Base-by-base conservation (phyloP, 2,888 invertebrate genomes). In the Petrophora chlorosata region DNA sequence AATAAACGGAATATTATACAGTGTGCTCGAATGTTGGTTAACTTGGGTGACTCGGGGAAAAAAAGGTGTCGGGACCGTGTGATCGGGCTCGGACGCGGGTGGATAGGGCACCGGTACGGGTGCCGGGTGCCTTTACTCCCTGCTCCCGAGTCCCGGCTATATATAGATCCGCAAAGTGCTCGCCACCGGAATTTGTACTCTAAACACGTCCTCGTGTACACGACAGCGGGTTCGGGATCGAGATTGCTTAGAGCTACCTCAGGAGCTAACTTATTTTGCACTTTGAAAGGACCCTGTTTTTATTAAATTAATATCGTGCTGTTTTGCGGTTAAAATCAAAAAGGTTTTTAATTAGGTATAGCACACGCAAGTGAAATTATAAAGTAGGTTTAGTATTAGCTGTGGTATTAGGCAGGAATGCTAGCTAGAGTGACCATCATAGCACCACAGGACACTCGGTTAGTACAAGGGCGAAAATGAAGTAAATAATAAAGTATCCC, bases 1-100 rank as follows among this genome's bases (percentile, higher is more conserved):
- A 78, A 78, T 81, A 79, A 80, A 82, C 73, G 67, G 66, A 76
- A 82, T 76, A 81, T 79, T 71, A 79, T 80, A 77, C 67, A 71
- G 72, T 70, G 63, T 64, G 67, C 73, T 73, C 71, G 63, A 76
- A 72, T 65, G 59, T 53, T 49, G 46, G 42, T 36, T 44, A 38
- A 48, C 49, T 53, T 23, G 60, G 56, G 50, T 58, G 58, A 61
- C 59, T 48, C 35, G 51, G 40, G 44, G 44, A 46, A 56, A 73
- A 76, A 69, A 74, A 73, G 66, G 73, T 76, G 74, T 70, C 56
- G 65, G 70, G 56, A 38, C 48, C 32, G 29, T 38, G 49, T 25
- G 53, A 50, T 45, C 43, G 51, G 38, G 64, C 67, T 67, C 72
- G 66, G 72, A 72, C 65, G 68, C 59, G 62, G n/a, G n/a, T n/a